Conservation (phyloP, 1,140 invertebrate genomes). For the Charaxes varanes region DNA sequence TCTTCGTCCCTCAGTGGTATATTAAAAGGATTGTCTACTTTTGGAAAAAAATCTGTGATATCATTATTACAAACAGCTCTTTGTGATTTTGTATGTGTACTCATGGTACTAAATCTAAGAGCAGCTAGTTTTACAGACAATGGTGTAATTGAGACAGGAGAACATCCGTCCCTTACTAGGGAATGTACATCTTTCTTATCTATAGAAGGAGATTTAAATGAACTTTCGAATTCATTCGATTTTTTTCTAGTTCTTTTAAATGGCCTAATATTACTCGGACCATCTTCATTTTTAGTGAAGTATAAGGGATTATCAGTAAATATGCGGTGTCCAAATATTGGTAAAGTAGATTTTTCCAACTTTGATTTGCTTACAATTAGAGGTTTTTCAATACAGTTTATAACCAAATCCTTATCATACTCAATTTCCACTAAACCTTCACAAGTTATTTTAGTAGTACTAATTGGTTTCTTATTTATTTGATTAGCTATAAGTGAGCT, state of each 20-base stretch:
- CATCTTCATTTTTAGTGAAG: slow-evolving; percentile 53
- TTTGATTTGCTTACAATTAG: slow-evolving; percentile 29
- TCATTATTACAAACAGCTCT: slow-evolving; percentile 35
- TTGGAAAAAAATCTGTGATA: slow-evolving; percentile 54
- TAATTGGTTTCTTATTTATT: slow-evolving; percentile 32
- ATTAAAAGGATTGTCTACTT: slow-evolving; percentile 54
- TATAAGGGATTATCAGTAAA: slow-evolving; percentile 63
- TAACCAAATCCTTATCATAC: slow-evolving; percentile 57
- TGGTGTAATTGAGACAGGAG: slow-evolving; percentile 59
- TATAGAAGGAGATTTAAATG: slow-evolving; percentile 60
- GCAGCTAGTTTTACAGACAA: slow-evolving; percentile 58
- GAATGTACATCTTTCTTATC: slow-evolving; percentile 60
- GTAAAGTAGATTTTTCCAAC: slow-evolving; percentile 53
- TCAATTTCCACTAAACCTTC: slow-evolving; percentile 63
- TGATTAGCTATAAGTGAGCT: slow-evolving; percentile 34
- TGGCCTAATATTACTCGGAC: slow-evolving; percentile 42
- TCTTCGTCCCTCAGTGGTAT: slow-evolving; percentile 59
- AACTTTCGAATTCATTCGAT: slow-evolving; percentile 65
- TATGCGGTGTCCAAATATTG: slow-evolving; percentile 60
- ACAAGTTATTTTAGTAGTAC: slow-evolving; percentile 46
- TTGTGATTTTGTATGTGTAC: slow-evolving; percentile 54
- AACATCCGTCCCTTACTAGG: slow-evolving; percentile 57
- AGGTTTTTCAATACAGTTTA: slow-evolving; percentile 63
- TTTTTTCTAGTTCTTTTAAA: slow-evolving; percentile 64
- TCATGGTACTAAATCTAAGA: slow-evolving; percentile 63